Percentiles rank a stretch among this genome's conserved stretches.
phyloP scores from a whole-genome alignment of 2,113 vertebrate species.

The Cephalopterus ornatus region DNA sequence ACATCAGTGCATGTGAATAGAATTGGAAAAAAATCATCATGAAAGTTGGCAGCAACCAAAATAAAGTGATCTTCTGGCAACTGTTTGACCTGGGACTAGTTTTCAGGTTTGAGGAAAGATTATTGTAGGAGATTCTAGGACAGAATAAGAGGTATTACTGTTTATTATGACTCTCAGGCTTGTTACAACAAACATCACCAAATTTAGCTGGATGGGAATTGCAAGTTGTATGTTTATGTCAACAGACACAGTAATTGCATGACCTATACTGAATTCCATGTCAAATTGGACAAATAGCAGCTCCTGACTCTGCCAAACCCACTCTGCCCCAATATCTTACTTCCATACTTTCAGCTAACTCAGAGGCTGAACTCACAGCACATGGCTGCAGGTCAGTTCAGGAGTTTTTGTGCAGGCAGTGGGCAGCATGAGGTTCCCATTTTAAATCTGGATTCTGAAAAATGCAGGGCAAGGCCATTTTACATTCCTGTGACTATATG shows the following conservation, averaged over 20 bases:
- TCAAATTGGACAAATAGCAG: not conserved
- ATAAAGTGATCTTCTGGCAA: not conserved
- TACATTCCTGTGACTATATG: not conserved
- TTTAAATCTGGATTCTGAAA: not conserved
- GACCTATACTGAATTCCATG: not conserved
- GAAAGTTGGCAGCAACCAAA: conserved; percentile 5
- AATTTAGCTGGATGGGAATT: not conserved
- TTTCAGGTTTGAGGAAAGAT: not conserved
- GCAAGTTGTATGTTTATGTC: not conserved
- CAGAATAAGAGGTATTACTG: not conserved
- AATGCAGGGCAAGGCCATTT: not conserved
- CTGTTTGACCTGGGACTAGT: not conserved
- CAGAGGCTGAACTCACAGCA: not conserved
- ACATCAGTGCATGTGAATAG: not conserved
- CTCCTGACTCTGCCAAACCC: not conserved
- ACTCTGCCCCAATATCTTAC: not conserved
- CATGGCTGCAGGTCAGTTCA: not conserved
- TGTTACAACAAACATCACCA: not conserved
- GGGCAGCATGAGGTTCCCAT: not conserved
- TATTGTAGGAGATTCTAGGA: not conserved
- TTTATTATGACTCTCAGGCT: not conserved
- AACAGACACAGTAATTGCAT: not conserved
- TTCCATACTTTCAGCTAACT: not conserved
- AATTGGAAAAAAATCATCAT: not conserved
- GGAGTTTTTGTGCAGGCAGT: not conserved